phyloP scores from a whole-genome alignment of 2,113 vertebrate species.

The Lepus americanus region DNA sequence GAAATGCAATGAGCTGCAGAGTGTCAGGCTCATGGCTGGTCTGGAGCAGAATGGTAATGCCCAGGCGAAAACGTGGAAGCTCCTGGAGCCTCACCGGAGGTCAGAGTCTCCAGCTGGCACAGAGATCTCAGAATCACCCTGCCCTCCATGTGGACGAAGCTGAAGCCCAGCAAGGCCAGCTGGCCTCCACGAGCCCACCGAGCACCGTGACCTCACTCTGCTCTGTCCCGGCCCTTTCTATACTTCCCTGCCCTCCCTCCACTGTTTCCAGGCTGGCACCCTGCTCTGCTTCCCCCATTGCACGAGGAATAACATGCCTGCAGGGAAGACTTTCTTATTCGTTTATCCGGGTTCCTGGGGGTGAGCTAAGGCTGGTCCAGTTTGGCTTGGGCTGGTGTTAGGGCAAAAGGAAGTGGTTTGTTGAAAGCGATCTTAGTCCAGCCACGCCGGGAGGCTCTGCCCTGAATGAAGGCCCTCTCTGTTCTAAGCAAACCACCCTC shows the following conservation, averaged over 20 bases:
- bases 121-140: neutral
- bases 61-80: neutral
- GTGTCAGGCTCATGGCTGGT: neutral
- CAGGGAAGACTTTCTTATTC: neutral
- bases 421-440: neutral
- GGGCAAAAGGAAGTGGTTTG: constrained; percentile 12
- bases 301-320: too few relatives aligned
- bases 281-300: neutral
- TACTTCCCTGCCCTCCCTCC: neutral
- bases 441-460: neutral
- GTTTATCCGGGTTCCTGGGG: neutral
- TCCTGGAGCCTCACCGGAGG: neutral
- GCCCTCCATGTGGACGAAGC: neutral
- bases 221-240: neutral
- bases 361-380: neutral
- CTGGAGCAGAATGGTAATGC: neutral
- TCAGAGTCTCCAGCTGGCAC: neutral
- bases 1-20: neutral
- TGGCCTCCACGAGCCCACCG: neutral
- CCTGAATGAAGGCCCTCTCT: neutral
- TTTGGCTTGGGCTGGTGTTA: neutral
- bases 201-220: neutral
- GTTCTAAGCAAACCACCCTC: neutral
- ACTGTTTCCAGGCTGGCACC: neutral
- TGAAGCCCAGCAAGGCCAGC: neutral